Conservation (phyloP, 2,888 invertebrate species). For the Zeuzera pyrina region DNA sequence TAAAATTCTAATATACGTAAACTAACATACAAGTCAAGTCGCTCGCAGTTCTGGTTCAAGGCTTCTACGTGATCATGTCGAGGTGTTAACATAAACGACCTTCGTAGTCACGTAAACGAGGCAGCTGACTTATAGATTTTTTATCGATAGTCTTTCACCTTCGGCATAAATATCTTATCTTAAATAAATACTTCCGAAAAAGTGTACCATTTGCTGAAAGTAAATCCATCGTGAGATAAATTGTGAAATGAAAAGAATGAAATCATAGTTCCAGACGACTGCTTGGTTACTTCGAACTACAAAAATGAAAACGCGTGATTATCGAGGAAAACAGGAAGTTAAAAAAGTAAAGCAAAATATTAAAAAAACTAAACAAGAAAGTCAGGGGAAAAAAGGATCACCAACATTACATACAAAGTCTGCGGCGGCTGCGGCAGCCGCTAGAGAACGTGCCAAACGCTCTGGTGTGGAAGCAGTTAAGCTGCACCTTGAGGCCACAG, state of each 20-base stretch:
- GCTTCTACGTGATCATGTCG: conserved; percentile 45
- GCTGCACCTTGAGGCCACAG: conserved; percentile 50
- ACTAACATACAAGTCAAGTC: not conserved
- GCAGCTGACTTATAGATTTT: conserved; percentile 38
- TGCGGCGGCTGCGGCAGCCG: conserved; percentile 6
- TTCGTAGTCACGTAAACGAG: conserved; percentile 44
- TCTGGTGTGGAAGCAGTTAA: conserved; percentile 63
- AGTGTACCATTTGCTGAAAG: conserved; percentile 21
- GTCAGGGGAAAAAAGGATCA: conserved; percentile 9
- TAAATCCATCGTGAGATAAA: conserved; percentile 18
- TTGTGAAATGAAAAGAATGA: conserved; percentile 8
- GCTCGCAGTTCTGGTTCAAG: conserved; percentile 32
- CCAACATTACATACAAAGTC: not conserved
- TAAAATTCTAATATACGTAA: too few relatives aligned
- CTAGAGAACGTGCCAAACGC: conserved; percentile 37
- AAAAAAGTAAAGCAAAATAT: too few relatives aligned
- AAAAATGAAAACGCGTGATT: conserved; percentile 57
- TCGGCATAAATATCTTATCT: conserved; percentile 59
- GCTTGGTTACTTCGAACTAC: too few relatives aligned
- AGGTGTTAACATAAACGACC: conserved; percentile 52
- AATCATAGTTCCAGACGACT: conserved; percentile 14
- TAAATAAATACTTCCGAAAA: conserved; percentile 29
- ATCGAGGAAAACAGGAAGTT: conserved; percentile 31
- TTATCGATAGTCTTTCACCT: conserved; percentile 54
- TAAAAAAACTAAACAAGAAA: conserved; percentile 23